Evolutionary conservation across 2,797 vertebrate species (phyloP), one percentile per base, ranked within the genome.

Genomic region (Discoglossus pictus): DNA sequence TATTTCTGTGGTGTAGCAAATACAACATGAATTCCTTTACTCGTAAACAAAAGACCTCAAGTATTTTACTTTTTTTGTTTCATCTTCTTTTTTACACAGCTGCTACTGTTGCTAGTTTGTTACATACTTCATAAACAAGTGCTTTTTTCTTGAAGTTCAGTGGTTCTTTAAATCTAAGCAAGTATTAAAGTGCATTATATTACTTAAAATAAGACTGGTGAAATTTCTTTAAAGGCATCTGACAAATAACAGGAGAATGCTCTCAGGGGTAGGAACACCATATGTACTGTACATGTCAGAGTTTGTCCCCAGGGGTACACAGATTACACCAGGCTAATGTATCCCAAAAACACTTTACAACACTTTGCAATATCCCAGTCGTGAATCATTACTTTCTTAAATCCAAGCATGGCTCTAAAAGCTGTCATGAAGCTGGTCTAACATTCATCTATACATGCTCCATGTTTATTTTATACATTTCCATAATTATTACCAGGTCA

Each of bases 271-370:
- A 16, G 9, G 27, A 24, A 10, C 27, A 34, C 50, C 27, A 11
- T 34, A 31, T 2, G 25, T 27, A 5, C 23, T 25, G 25, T 52
- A n/a, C 7, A 16, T 35, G 15, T 18, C n/a, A 52, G n/a, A 35
- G 25, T 15, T 6, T 31, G 13, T 52, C 50, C 13, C n/a, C 12
- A 34, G 24, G 35, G 24, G 23, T 15, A 7, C 25, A 31, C 50
- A 52, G 50, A 52, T 52, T 54, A 54, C 16, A 38, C 7, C 16
- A 38, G 20, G 6, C 15, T 54, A 38, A 54, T 54, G 34, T 54
- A 20, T 36, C 20, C 16, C 2, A 11, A 27, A 18, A 35, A 2
- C 10, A 36, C n/a, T 18, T 3, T 13, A 21, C 9, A 31, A 31
- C 18, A 20, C 20, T 20, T 6, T 21, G 17, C 34, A 51, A 38